A percentile compares a stretch with the other conserved stretches of the same genome.
Conservation (phyloP, 2,113 vertebrate genomes). For the Mobula birostris region DNA sequence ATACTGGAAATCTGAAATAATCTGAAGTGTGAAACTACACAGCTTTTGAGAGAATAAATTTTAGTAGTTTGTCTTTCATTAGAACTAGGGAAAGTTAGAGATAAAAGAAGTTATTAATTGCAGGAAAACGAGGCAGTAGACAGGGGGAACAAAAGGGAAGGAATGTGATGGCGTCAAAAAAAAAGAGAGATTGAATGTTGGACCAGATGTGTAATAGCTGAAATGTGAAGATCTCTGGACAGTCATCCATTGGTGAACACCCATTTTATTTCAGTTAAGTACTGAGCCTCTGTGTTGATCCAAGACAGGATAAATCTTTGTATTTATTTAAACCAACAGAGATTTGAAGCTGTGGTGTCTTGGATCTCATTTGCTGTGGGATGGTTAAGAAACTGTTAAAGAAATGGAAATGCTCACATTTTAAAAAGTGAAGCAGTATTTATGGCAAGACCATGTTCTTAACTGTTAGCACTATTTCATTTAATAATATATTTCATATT, state of each 20-base stretch:
- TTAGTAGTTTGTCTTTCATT: too few species aligned
- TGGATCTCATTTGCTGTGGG: neutral
- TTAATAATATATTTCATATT: neutral
- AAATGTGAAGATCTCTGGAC: neutral
- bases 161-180: too few species aligned
- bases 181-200: too few species aligned
- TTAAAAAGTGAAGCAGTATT: neutral
- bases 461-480: neutral
- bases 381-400: neutral
- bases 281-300: neutral
- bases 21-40: too few species aligned
- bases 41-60: too few species aligned
- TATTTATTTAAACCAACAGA: neutral
- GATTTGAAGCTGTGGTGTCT: neutral
- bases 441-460: neutral
- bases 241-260: neutral
- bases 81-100: too few species aligned
- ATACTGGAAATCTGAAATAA: too few species aligned
- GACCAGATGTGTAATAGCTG: neutral
- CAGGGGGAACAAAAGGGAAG: too few species aligned
- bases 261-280: neutral
- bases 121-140: too few species aligned
- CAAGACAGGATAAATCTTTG: neutral
- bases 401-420: neutral
- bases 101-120: too few species aligned